Evolutionary conservation across 2,888 invertebrate genomes (phyloP).

Genomic region (Drosophila dives): DNA sequence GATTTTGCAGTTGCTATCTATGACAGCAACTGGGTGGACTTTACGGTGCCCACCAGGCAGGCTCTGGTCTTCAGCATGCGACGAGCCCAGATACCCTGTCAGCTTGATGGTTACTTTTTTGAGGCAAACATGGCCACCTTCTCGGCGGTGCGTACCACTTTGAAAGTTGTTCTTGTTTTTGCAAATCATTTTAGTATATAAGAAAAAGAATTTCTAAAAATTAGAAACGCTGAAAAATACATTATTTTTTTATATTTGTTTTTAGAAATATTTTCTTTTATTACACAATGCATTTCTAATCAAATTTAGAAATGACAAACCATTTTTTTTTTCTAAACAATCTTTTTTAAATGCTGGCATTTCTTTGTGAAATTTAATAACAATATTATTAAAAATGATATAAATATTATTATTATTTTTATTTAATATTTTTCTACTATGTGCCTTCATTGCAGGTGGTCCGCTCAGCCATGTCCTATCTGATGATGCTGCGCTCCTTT

Average conservation of each 20-base stretch:
- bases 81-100: conserved; percentile 59
- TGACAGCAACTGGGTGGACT: conserved; percentile 56
- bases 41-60: conserved; percentile 35
- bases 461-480: conserved; percentile 62
- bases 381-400: too few species aligned
- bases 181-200: background rate
- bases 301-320: too few species aligned
- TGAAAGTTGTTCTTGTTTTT: background rate
- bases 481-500: conserved; percentile 67
- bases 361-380: background rate
- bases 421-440: background rate
- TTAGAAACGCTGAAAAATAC: background rate
- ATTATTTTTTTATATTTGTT: background rate
- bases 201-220: background rate
- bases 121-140: conserved; percentile 67
- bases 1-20: conserved; percentile 54
- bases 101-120: conserved; percentile 56
- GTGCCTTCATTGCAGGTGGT: conserved; percentile 47
- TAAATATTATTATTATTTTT: too few species aligned
- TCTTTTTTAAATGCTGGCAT: background rate
- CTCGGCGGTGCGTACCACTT: conserved; percentile 47
- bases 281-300: background rate
- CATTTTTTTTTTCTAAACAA: too few species aligned
- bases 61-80: conserved; percentile 44
- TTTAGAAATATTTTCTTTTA: background rate